Evolutionary conservation across 1,140 invertebrate species (phyloP).

Genomic region (Plectrocnemia conspersa): DNA sequence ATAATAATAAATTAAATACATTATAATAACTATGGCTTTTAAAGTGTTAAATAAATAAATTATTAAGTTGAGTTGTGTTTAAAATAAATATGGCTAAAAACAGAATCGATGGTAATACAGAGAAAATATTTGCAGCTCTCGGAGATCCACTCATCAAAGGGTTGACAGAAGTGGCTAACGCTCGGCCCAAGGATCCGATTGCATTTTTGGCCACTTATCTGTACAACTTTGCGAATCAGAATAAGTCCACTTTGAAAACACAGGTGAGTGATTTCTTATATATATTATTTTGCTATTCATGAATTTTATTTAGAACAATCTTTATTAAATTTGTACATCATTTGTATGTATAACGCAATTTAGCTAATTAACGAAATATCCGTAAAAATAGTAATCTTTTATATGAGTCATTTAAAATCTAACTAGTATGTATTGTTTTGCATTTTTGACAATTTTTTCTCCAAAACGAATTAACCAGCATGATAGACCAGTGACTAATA

Average conservation of each 20-base stretch:
- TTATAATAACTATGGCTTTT: no score
- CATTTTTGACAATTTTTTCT: no score
- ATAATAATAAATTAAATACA: no score
- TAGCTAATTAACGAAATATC: no score
- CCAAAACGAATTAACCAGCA: no score
- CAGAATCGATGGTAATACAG: slow-evolving; percentile 39
- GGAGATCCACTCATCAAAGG: slow-evolving; percentile 84
- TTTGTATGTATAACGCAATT: no score
- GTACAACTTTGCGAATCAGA: slow-evolving; percentile 65
- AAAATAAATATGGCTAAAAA: neutral
- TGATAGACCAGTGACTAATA: no score
- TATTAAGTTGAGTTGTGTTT: neutral
- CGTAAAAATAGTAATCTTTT: no score
- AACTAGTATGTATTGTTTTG: no score
- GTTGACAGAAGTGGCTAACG: slow-evolving; percentile 76
- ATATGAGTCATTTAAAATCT: no score
- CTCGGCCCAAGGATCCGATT: slow-evolving; percentile 75
- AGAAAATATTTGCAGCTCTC: slow-evolving; percentile 60
- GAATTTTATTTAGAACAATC: neutral
- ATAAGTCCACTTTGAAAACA: slow-evolving; percentile 33
- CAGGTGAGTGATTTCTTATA: slow-evolving; percentile 15
- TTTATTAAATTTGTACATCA: no score
- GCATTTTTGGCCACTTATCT: slow-evolving; percentile 77
- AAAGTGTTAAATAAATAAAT: no score
- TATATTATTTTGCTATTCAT: neutral